Evolutionary conservation across 2,113 vertebrate species (phyloP).

Genomic region (Cardinalis cardinalis): DNA sequence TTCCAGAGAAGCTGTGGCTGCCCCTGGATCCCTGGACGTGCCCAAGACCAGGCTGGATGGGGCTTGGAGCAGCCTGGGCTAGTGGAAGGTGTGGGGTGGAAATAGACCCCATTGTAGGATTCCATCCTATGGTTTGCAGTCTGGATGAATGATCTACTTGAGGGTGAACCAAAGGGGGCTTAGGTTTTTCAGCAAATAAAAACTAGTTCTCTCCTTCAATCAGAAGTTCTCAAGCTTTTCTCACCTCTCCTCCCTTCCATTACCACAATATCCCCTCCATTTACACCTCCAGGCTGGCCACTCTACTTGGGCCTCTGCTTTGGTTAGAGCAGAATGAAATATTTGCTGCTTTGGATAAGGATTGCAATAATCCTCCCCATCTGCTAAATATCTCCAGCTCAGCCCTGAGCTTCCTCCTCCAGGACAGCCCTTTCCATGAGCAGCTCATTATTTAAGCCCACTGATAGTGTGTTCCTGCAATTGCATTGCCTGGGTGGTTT

Average conservation of each 20-base stretch:
- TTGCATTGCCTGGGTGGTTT: neutral
- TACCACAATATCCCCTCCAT: neutral
- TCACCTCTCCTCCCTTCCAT: neutral
- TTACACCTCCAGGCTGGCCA: neutral
- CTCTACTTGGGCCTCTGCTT: neutral
- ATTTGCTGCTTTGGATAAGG: neutral
- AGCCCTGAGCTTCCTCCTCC: neutral
- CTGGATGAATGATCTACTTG: neutral
- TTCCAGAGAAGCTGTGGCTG: neutral
- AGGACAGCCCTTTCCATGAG: neutral
- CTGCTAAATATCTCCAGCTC: neutral
- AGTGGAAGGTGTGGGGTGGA: rapidly evolving
- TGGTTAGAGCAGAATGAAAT: neutral
- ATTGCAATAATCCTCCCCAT: neutral
- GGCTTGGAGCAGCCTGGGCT: rapidly evolving
- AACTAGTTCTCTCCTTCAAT: rapidly evolving
- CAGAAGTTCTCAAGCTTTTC: neutral
- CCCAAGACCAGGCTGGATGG: rapidly evolving
- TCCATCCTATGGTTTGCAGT: neutral
- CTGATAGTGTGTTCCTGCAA: neutral
- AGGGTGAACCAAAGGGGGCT: neutral
- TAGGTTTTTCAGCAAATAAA: neutral
- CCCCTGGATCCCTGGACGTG: neutral
- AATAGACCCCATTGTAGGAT: rapidly evolving
- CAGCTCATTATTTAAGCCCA: neutral